These are phyloP conservation scores for Cassiopea andromeda DNA, from an alignment of 30 jellyfish, hydroid and myxozoan genomes.

Conservation along the genomic window DNA sequence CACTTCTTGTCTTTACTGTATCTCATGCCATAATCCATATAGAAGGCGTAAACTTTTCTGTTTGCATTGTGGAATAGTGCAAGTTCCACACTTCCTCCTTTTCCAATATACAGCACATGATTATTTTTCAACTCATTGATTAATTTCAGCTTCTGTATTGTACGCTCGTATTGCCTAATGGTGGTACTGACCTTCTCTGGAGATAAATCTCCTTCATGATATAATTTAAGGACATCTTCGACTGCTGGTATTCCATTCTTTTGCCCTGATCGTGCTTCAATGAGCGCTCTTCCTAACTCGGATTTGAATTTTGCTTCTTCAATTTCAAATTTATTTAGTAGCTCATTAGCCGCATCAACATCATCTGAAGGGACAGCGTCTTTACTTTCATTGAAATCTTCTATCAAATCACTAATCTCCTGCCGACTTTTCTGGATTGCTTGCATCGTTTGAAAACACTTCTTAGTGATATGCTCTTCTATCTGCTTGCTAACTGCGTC, in stretches of 20 bases:
- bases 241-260: conserved; percentile 9
- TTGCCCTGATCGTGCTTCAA: conserved; percentile 51
- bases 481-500: conserved; percentile 38
- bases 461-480: conserved; percentile 14
- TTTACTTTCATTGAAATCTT: conserved; percentile 6
- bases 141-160: conserved; percentile 21
- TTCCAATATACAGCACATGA: conserved; percentile 46
- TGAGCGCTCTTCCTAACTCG: conserved; percentile 19
- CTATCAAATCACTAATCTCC: conserved; percentile 42
- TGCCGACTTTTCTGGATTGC: conserved; percentile 29
- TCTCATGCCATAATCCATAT: conserved; percentile 7
- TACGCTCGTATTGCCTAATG: conserved; percentile 3
- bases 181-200: conserved; percentile 10
- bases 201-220: conserved; percentile 21
- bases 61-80: conserved; percentile 49
- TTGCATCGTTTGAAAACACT: conserved; percentile 49
- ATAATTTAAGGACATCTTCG: not conserved
- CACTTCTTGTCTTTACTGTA: conserved; percentile 8
- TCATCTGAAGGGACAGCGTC: not conserved
- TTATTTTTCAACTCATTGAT: conserved; percentile 18
- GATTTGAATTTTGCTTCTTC: conserved; percentile 45
- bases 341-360: conserved; percentile 35
- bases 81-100: conserved; percentile 26
- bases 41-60: conserved; percentile 42
- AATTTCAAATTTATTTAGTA: conserved; percentile 48